Evolutionary conservation across 2,888 invertebrate genomes (phyloP), one percentile per base, ranked within the genome.

Genomic region (Cheilosia scutellata): DNA sequence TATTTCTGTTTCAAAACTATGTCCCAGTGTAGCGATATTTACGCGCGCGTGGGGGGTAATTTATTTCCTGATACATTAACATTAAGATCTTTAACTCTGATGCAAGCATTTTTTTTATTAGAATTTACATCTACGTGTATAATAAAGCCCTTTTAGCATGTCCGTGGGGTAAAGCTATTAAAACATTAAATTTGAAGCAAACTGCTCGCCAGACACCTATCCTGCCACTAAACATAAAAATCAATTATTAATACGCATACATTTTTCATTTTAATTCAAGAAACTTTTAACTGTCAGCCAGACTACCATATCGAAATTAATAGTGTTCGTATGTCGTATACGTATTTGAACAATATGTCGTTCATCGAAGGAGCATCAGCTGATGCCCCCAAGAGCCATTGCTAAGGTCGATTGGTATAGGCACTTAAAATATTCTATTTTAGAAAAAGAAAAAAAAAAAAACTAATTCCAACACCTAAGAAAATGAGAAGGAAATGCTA

Each of bases 401-500:
- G 33, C 37, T 58, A 40, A 37, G 57, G 57, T 58, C 57, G 57
- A 58, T 58, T 20, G 13, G 20, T 20, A 58, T 2, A 11, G 2
- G 9, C 51, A 13, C 27, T 25, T 53, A 16, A 5, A 53, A 20
- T 2, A 58, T 25, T 33, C 57, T 58, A 58, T 58, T 58, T 58
- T 57, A 5, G 37, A 57, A 37, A 57, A 57, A 57, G 37, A 37
- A 33, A 57, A 2, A 4, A 53, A 53, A 29, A 53, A 29, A 27
- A 37, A 11, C 3, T 11, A 0, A 55, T 37, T 37, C 31, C 57
- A 37, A 37, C 20, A 58, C 57, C 25, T 25, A 33, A 16, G 4
- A 11, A 58, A 25, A 13, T 58, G 20, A 16, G 13, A 58, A 37
- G 57, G 37, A 37, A 47, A 58, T 58, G 20, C 57, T 37, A 37